A percentile compares a stretch with the other conserved stretches of the same genome.
Conservation (phyloP, 1,140 invertebrate genomes). For the Polypedilum pembai region DNA sequence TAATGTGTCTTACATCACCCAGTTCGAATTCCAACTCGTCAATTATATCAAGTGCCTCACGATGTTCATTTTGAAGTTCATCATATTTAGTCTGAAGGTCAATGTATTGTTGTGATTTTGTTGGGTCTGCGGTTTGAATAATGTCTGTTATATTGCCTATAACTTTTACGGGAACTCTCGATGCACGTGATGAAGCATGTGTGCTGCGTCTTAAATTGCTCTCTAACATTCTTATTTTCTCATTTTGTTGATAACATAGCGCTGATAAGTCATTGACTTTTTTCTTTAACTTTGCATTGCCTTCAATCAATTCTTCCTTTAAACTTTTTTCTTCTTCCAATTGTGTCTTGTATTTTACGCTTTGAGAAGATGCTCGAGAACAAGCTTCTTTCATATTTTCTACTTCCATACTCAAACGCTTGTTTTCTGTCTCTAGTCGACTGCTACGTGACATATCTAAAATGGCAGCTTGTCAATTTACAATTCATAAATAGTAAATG, state of each 20-base stretch:
- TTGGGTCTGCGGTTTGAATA: background rate
- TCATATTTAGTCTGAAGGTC: background rate
- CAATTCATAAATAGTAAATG: background rate
- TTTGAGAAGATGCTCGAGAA: background rate
- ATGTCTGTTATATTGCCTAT: background rate
- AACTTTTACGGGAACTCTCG: background rate
- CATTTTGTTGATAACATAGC: background rate
- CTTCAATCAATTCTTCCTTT: background rate
- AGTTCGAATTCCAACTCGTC: constrained; percentile 16
- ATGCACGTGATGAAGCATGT: background rate
- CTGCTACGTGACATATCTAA: constrained; percentile 4
- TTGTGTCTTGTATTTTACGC: background rate
- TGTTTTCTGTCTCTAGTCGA: background rate
- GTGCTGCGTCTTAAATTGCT: background rate
- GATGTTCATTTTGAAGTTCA: background rate
- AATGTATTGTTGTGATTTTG: background rate
- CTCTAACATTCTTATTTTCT: background rate
- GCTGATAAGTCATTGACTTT: background rate
- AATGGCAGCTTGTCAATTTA: background rate
- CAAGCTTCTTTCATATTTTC: constrained; percentile 15
- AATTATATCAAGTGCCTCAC: constrained; percentile 19
- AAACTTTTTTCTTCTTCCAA: background rate
- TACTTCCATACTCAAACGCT: background rate
- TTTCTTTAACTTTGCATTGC: background rate
- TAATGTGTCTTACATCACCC: background rate